Base-by-base conservation (phyloP, 2,888 invertebrate genomes). In the Pachymerium ferrugineum region DNA sequence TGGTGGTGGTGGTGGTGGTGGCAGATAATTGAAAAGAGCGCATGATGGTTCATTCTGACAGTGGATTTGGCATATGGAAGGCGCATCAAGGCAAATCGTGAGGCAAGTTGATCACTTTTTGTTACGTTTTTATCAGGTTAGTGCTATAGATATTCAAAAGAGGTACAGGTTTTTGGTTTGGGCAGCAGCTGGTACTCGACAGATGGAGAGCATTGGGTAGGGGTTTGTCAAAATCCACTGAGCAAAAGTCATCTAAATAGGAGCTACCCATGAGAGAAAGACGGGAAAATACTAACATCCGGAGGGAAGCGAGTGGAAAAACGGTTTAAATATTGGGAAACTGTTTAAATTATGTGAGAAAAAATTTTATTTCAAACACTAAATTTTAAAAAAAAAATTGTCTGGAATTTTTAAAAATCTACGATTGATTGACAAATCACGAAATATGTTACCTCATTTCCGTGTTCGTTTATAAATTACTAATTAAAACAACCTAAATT, bases 271-370 rank as follows among this genome's bases (percentile, higher is more conserved):
- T 62, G 62, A 62, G 62, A 62, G 62, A 62, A 28, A 28, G 62
- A 62, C 25, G 14, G 25, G 28, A 62, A 62, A 62, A 62, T 62
- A 62, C 62, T 28, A 62, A 62, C 62, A 62, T 62, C 62, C 62
- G 62, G 62, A 62, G 62, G 62, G 62, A 62, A 22, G 10, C 47
- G 47, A 62, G 62, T 62, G 28, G 1, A 62, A 8, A 62, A 38
- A 28, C 0, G 47, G 47, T 22, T 3, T 54, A 22, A 8, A 54
- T 54, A 22, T 54, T 19, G 47, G 16, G 4, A 16, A 54, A n/a
- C n/a, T 54, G 19, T 54, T 54, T 1, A 19, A 19, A n/a, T 5
- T 16, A 1, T 25, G 1, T 8, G 25, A 54, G 54, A 25, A n/a
- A 42, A 54, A 54, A 4, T 4, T 22, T 54, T 3, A 62, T 62